Base-by-base conservation (phyloP, 2,113 vertebrate species). In the Pseudopodoces humilis region DNA sequence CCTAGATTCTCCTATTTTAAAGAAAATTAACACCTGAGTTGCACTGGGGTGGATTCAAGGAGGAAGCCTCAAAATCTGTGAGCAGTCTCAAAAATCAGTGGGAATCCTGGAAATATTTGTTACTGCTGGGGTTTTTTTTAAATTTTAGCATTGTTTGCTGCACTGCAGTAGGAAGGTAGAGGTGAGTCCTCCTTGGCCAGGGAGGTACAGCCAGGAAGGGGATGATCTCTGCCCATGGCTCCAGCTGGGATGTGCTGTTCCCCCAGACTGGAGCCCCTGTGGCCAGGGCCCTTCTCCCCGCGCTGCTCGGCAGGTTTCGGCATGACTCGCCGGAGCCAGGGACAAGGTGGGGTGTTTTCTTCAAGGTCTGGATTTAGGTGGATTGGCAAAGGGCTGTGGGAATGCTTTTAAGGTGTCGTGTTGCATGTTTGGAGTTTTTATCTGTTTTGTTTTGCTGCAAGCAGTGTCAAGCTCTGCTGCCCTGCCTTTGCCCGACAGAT, bases 351-450 rank as follows among this genome's bases (percentile, higher is more conserved):
- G 63, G 86, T 93, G 88, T 72, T 91, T 80, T 60, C 80, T 92
- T 88, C 83, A 78, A 93, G 90, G 71, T 92, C 90, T 83, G 94
- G 82, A 83, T 76, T 90, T 87, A 83, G 78, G 46, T 94, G 78
- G 84, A 71, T 95, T 93, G 95, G 92, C 88, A 65, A 30, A 88
- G 63, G 74, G 92, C 68, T 92, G 76, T 69, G 78, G 74, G 82
- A 96, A 87, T 91, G 87, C 70, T 96, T 92, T 84, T 84, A 83
- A 93, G 70, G 78, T 82, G 60, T 79, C 59, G 24, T 91, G 56
- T 83, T 63, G 74, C 62, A 3, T 9, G 27, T 33, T 28, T 31
- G 16, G 10, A 39, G 28, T 30, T 65, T 46, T 15, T 21, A 20
- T 16, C 33, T 31, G 65, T 56, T 74, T 55, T 19, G 27, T 88